These are phyloP conservation scores for Prionace glauca DNA, from an alignment of 2,797 vertebrate species.

Conservation along the genomic window DNA sequence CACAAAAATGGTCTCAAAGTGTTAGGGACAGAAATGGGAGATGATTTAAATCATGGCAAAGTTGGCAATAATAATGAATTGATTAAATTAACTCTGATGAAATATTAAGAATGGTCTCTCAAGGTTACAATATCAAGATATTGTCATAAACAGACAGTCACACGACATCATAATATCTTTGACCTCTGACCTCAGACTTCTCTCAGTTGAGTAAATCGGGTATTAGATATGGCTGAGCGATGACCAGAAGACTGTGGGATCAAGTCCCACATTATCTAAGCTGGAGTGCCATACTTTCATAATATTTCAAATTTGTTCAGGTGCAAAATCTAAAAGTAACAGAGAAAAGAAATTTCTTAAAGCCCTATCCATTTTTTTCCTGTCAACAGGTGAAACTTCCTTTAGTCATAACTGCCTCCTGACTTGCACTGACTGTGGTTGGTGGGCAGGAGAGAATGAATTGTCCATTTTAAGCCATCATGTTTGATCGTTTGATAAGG, in stretches of 20 bases:
- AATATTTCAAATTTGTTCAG: neutral
- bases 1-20: neutral
- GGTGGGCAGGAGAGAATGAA: neutral
- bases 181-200: conserved; percentile 1
- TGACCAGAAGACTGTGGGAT: neutral
- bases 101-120: conserved; percentile 4
- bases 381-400: neutral
- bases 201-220: neutral
- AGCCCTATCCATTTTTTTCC: neutral
- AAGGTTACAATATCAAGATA: neutral
- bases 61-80: neutral
- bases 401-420: neutral
- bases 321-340: neutral
- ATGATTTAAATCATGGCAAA: neutral
- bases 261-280: neutral
- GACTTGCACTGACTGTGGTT: neutral
- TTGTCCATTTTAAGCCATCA: neutral
- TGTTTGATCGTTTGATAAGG: no score
- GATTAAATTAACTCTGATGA: neutral
- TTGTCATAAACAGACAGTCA: neutral
- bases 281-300: neutral
- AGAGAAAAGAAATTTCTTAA: neutral
- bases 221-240: neutral
- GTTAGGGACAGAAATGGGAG: neutral
- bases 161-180: neutral